A percentile compares a stretch with the other conserved stretches of the same genome.
Conservation (phyloP, 2,113 vertebrate species). For the Crotalus horridus region DNA sequence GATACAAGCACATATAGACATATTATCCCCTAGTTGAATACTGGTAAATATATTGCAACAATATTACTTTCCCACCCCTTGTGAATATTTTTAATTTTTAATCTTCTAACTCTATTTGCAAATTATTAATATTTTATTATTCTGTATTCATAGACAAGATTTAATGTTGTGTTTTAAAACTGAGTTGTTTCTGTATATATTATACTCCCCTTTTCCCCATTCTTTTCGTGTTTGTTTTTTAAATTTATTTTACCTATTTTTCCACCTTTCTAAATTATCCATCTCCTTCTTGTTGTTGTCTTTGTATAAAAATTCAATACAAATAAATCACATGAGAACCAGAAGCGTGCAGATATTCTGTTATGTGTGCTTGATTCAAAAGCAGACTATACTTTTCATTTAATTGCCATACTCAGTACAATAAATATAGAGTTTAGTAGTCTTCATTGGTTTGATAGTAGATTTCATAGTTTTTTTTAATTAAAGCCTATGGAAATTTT, state of each 20-base stretch:
- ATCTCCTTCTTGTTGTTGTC: neutral
- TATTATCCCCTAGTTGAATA: too few species aligned
- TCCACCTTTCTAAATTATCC: neutral
- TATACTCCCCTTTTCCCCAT: neutral
- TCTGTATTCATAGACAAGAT: neutral
- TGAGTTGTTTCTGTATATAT: neutral
- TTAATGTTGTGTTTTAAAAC: neutral
- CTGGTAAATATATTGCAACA: too few species aligned
- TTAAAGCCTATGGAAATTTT: neutral
- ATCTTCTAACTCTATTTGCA: too few species aligned
- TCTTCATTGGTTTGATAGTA: neutral
- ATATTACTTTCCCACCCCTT: too few species aligned
- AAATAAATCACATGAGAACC: neutral
- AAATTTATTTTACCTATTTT: neutral
- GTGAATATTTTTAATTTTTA: too few species aligned
- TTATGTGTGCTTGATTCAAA: neutral
- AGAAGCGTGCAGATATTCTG: neutral
- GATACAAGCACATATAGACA: too few species aligned
- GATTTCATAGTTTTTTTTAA: neutral
- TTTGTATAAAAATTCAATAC: neutral
- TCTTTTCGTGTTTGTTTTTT: neutral
- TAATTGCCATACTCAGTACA: neutral
- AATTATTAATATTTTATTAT: neutral
- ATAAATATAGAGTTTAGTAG: neutral
- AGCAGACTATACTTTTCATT: neutral